Base-by-base conservation (phyloP, 2,113 vertebrate species). In the Gobiocypris rarus region DNA sequence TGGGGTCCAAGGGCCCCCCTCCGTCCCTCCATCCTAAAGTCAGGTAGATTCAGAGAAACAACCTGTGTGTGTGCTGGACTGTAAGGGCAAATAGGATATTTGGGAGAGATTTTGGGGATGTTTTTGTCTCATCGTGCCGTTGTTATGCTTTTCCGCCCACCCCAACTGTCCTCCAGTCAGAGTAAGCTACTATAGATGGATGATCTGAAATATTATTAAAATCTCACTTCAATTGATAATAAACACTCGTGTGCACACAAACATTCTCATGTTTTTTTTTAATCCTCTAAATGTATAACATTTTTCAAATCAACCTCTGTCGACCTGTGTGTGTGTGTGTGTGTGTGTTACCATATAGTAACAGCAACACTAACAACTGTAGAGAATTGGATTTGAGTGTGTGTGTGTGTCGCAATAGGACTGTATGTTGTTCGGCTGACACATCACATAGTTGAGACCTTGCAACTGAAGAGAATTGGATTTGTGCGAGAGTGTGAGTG, bases 1-100 rank as follows among this genome's bases (percentile, higher is more conserved):
- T 91, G 88, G 91, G 90, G 87, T 90, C 89, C 89, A 83, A 87
- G 86, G 50, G 87, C 86, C 41, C 65, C 58, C 70, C 48, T 26
- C 19, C n/a, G 31, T 45, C 58, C 70, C 50, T n/a, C 14, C 54
- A 61, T 69, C 78, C 54, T 9, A 34, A 73, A 80, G 41, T 63
- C 85, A 50, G 45, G 82, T 75, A 58, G 43, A 84, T 75, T 85
- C 67, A 80, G 56, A 75, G 71, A 78, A 54, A 74, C 69, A 74
- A 67, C 41, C 59, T 84, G 82, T 82, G 63, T 75, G 84, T 77
- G 28, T 69, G 70, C 70, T 74, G 43, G n/a, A 74, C 24, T 70
- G 67, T 41, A 70, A 83, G 65, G 73, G 69, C 31, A 85, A 76
- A 87, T 59, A 71, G 75, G 43, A 85, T 77, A 61, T 78, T 24